Percentiles rank a stretch among this genome's conserved stretches.
These are phyloP conservation scores for Semaprochilodus insignis DNA, from an alignment of 2,797 vertebrate species.

Conservation along the genomic window DNA sequence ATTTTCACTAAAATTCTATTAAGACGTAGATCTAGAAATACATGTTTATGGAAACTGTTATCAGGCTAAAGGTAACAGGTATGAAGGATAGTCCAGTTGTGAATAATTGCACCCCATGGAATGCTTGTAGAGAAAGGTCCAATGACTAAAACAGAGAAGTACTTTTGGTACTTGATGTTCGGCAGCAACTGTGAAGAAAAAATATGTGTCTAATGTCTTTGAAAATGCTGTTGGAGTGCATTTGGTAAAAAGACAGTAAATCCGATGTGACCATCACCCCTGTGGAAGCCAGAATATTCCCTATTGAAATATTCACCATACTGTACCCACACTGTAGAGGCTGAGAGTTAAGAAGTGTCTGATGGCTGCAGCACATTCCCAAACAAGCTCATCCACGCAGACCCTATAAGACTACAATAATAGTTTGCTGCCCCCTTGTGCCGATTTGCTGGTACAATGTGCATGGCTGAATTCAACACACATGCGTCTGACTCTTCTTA, in stretches of 20 bases:
- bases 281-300: neutral
- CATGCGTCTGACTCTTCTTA: no score
- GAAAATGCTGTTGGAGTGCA: neutral
- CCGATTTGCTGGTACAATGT: neutral
- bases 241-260: neutral
- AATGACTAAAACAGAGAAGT: neutral
- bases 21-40: constrained; percentile 14
- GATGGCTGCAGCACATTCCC: constrained; percentile 10
- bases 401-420: constrained; percentile 4
- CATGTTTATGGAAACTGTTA: neutral
- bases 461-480: no score
- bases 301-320: constrained; percentile 3
- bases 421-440: constrained; percentile 52
- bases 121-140: neutral
- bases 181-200: no score
- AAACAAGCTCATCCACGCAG: neutral
- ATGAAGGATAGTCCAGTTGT: neutral
- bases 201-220: no score
- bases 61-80: neutral
- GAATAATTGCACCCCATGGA: neutral
- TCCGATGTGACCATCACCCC: neutral
- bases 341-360: neutral
- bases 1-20: constrained; percentile 9
- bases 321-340: neutral
- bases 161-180: neutral